A percentile compares a stretch with the other conserved stretches of the same genome.
phyloP scores from a whole-genome alignment of 2,797 vertebrate genomes.

The Hirundo rustica region DNA sequence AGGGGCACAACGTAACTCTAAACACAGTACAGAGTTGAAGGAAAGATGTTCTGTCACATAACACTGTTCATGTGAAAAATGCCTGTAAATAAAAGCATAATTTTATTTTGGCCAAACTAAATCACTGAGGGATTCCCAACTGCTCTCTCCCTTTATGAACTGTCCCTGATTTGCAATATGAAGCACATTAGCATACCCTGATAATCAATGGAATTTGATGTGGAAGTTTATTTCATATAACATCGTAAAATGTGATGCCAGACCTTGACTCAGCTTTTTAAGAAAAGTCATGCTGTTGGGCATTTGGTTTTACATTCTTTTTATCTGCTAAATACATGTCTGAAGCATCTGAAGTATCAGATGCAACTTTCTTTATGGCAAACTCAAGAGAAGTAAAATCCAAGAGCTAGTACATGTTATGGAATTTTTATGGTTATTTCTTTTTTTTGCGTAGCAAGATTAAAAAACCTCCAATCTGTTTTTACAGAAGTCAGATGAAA shows the following conservation, averaged over 20 bases:
- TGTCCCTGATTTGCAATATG: neutral
- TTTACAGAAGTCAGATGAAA: neutral
- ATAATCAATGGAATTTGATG: neutral
- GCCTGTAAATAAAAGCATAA: neutral
- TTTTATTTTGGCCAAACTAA: neutral
- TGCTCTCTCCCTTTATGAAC: neutral
- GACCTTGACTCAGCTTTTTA: neutral
- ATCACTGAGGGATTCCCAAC: neutral
- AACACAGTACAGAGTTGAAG: neutral
- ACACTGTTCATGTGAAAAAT: neutral
- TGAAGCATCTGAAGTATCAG: neutral
- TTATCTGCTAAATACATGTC: neutral
- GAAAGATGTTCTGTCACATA: neutral
- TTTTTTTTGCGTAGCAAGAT: neutral
- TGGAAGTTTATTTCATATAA: neutral
- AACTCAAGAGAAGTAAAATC: neutral
- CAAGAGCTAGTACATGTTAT: neutral
- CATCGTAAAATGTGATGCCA: neutral
- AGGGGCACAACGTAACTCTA: neutral
- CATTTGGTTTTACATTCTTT: neutral
- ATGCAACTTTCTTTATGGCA: neutral
- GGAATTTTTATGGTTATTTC: rapidly evolving
- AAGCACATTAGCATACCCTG: neutral
- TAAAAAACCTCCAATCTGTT: neutral
- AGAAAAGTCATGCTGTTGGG: neutral